Evolutionary conservation across 2,113 vertebrate genomes (phyloP).

Genomic region (Gasterosteus aculeatus): DNA sequence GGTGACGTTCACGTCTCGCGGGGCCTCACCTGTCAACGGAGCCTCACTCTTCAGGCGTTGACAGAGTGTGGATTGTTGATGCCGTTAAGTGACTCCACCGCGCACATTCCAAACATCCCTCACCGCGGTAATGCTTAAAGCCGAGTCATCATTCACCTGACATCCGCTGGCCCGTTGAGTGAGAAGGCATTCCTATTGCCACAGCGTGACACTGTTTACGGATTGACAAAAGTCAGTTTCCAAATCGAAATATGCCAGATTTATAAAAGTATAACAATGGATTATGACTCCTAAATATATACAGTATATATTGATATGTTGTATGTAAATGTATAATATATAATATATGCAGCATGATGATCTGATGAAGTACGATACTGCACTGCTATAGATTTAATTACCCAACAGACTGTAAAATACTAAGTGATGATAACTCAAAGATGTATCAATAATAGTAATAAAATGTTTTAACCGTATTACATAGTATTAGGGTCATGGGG

Average conservation of each 20-base stretch:
- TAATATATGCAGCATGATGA: background rate
- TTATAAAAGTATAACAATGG: background rate
- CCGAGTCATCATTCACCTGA: constrained; percentile 42
- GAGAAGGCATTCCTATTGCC: constrained; percentile 35
- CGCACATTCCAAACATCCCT: constrained; percentile 65
- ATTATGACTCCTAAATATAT: background rate
- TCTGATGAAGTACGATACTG: background rate
- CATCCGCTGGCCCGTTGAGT: constrained; percentile 54
- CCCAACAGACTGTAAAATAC: background rate
- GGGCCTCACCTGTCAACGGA: constrained; percentile 62
- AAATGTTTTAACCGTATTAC: background rate
- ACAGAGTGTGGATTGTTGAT: constrained; percentile 42
- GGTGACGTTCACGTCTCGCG: constrained; percentile 44
- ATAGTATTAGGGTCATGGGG: background rate
- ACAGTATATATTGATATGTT: background rate
- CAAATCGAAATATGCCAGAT: background rate
- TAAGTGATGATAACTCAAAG: background rate
- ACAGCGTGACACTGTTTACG: constrained; percentile 24
- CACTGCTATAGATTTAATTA: background rate
- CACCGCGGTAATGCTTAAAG: constrained; percentile 27
- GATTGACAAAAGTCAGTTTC: constrained; percentile 27
- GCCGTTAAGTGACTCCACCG: constrained; percentile 22
- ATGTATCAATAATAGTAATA: background rate
- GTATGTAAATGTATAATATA: too few species aligned
- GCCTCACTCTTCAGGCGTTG: constrained; percentile 55